Evolutionary conservation across 2,797 vertebrate species (phyloP), one percentile per base, ranked within the genome.

Genomic region (Pangasius sanitwongsei): DNA sequence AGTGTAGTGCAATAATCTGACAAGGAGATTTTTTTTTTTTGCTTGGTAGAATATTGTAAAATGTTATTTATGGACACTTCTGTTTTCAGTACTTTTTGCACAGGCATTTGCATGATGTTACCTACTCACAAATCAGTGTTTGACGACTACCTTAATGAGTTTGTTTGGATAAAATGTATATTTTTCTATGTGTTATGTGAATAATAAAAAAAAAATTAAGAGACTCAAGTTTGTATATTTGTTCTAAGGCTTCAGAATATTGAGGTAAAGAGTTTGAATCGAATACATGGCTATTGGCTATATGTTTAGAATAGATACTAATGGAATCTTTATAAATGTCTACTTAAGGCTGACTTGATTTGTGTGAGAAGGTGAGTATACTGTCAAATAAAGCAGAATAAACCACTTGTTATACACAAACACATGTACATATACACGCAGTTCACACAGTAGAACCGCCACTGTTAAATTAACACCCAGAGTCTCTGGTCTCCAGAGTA

Each of bases 221-320:
- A 15, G 70, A 4, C 20, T 34, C 11, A 20, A 61, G 2, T 8
- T 87, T 72, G 53, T 75, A 59, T 65, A 53, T 55, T 85, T 88
- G 74, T 80, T 85, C 16, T n/a, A 34, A 70, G 83, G 83, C 63
- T 57, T 80, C 0, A 85, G 48, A 85, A 55, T 69, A 41, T 59
- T 41, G 25, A 83, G 4, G 67, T 53, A 34, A n/a, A 28, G 7
- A 1, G 0, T 65, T 50, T 63, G 0, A 20, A 48, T 23, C 34
- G 3, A 69, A 23, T 23, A 31, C 20, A 69, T 85, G n/a, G 23
- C 25, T 63, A n/a, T 59, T 61, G 61, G 41, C 15, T 65, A 16
- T 34, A 1, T 28, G 28, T 20, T 5, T 7, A 50, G 4, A 25
- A 37, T 28, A 25, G 12, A 34, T 63, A 63, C 5, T 57, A 50